Evolutionary conservation across 2,113 vertebrate species (phyloP).

Genomic region (Tricholaema leucomelas): DNA sequence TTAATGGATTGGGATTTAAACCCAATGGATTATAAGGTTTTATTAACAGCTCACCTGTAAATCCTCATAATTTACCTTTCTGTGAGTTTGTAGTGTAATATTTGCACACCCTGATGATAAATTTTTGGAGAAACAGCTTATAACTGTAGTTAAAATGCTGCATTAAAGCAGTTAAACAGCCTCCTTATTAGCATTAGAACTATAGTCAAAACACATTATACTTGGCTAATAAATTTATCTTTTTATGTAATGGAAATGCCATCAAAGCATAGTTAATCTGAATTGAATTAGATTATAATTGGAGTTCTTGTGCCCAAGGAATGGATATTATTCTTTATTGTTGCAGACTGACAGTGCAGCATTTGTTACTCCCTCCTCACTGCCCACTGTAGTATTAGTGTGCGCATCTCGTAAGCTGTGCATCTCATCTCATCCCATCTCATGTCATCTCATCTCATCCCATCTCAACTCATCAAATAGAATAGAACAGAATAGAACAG

Average conservation of each 20-base stretch:
- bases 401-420: background rate
- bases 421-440: too few species aligned
- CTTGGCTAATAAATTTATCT: constrained; percentile 81
- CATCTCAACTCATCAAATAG: too few species aligned
- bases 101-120: constrained; percentile 57
- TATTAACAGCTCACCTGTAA: constrained; percentile 26
- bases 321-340: constrained; percentile 77
- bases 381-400: constrained; percentile 22
- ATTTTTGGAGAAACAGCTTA: constrained; percentile 59
- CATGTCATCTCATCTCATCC: too few species aligned
- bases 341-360: constrained; percentile 63
- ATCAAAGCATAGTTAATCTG: constrained; percentile 80
- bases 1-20: constrained; percentile 35
- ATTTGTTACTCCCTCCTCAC: constrained; percentile 52
- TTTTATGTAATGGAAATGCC: constrained; percentile 79
- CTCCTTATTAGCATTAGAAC: constrained; percentile 74
- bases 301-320: constrained; percentile 70
- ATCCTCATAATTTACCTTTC: constrained; percentile 19
- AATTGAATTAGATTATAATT: constrained; percentile 82
- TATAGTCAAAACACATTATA: constrained; percentile 79
- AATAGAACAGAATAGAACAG: too few species aligned
- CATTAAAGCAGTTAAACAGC: constrained; percentile 71
- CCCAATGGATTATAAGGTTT: background rate
- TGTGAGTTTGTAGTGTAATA: constrained; percentile 10
- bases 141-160: constrained; percentile 65